Evolutionary conservation across 2,113 vertebrate genomes (phyloP), one percentile per base, ranked within the genome.

Genomic region (Lipotes vexillifer): DNA sequence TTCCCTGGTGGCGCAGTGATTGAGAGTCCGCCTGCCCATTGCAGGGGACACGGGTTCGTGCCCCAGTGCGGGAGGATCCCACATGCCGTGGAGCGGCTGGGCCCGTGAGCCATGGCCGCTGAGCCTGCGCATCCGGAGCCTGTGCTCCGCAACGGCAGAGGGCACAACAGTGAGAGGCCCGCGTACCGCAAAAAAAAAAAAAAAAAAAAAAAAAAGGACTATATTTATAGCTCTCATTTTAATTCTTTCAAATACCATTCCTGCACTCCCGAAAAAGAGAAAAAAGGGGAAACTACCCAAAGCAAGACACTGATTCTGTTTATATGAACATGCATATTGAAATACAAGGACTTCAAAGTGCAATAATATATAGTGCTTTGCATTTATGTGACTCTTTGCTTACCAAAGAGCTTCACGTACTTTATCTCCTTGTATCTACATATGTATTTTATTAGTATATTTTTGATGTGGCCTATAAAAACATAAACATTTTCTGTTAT

Each of bases 161-260:
- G 44, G 9, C 44, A 10, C 44, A 46, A 11, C 44, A 46, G 44
- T 46, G 9, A 46, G 44, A 46, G 44, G 44, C 44, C 44, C 9
- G 44, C 44, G 10, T 46, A 46, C 44, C 0, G 44, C 44, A 46
- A 46, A 46, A 46, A 46, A 46, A 44, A 44, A 44, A 44, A 44
- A 44, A 44, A 44, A n/a, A n/a, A n/a, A n/a, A n/a, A n/a, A n/a
- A 44, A 8, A 44, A 44, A 44, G 0, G 5, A 25, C 27, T 27
- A 0, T 0, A 92, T 93, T 82, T 1, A 0, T 41, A 72, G 55
- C 23, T 95, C 15, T 65, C 31, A 86, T 65, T 87, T 96, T 77
- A 71, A 66, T 59, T 85, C 13, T 94, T 82, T 77, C 36, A 93
- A 91, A 71, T 68, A 27, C n/a, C 0, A 49, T 11, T 3, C 3